These are phyloP conservation scores for Nesoenas mayeri DNA, from an alignment of 2,113 vertebrate species.

Conservation along the genomic window DNA sequence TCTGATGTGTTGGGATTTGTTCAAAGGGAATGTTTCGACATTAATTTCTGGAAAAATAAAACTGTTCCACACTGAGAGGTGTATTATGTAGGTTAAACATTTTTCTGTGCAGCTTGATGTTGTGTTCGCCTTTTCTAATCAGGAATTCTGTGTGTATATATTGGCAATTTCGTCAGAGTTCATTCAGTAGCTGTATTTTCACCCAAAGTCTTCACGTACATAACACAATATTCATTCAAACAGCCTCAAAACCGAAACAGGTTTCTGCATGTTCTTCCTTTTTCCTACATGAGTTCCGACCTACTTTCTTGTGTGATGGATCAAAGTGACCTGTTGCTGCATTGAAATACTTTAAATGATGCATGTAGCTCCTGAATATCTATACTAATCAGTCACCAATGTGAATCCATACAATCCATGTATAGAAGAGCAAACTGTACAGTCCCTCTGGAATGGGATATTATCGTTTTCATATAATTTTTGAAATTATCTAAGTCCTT, in stretches of 20 bases:
- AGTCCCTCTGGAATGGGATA: neutral
- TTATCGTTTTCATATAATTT: neutral
- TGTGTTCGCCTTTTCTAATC: neutral
- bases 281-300: neutral
- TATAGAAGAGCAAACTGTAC: neutral
- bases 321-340: neutral
- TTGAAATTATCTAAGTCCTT: neutral
- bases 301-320: neutral
- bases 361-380: neutral
- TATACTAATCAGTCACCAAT: neutral
- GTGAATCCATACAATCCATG: neutral
- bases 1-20: neutral
- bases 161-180: neutral
- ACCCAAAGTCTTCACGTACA: rapidly evolving
- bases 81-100: neutral
- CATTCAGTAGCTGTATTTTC: neutral
- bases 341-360: neutral
- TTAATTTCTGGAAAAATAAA: neutral
- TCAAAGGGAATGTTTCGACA: neutral
- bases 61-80: neutral
- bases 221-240: neutral
- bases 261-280: neutral
- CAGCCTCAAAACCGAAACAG: neutral
- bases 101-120: neutral
- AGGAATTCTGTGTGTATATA: neutral